These are phyloP conservation scores for Lissocephala sabroskyi DNA, from an alignment of 2,888 invertebrate genomes.

Conservation along the genomic window DNA sequence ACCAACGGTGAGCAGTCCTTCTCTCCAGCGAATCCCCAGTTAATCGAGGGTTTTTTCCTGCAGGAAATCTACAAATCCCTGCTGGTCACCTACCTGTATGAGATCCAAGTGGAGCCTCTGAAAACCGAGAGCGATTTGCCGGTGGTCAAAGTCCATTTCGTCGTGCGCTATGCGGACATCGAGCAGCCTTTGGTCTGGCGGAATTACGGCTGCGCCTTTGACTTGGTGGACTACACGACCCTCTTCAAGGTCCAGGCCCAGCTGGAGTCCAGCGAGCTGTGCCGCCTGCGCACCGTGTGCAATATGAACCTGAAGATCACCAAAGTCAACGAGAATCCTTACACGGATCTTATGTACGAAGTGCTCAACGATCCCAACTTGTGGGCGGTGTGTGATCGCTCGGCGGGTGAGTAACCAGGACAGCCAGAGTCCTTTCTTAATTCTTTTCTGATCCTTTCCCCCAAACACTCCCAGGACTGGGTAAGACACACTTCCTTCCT, in stretches of 20 bases:
- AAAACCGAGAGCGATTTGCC: constrained; percentile 75
- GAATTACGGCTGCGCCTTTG: constrained; percentile 81
- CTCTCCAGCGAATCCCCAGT: too few species aligned
- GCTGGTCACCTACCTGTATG: constrained; percentile 89
- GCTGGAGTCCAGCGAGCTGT: constrained; percentile 88
- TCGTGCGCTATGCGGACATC: constrained; percentile 75
- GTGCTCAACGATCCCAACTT: constrained; percentile 92
- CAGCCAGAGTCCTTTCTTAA: not conserved
- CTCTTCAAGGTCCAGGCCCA: constrained; percentile 81
- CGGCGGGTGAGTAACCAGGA: constrained; percentile 78
- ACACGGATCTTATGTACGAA: constrained; percentile 87
- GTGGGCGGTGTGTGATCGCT: constrained; percentile 94
- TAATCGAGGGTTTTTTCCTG: too few species aligned
- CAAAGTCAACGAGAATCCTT: constrained; percentile 74
- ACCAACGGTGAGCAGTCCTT: constrained; percentile 74
- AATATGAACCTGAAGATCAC: constrained; percentile 84
- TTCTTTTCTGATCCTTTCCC: not conserved
- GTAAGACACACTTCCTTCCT: too few species aligned
- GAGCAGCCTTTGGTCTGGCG: constrained; percentile 66
- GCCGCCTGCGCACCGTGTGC: constrained; percentile 91
- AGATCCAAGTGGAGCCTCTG: constrained; percentile 79
- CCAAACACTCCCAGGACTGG: constrained; percentile 42
- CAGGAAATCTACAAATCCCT: constrained; percentile 82
- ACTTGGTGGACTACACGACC: constrained; percentile 88
- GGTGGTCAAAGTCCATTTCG: constrained; percentile 78